Evolutionary conservation across 1,140 invertebrate species (phyloP).

Genomic region (Bombus waltoni): DNA sequence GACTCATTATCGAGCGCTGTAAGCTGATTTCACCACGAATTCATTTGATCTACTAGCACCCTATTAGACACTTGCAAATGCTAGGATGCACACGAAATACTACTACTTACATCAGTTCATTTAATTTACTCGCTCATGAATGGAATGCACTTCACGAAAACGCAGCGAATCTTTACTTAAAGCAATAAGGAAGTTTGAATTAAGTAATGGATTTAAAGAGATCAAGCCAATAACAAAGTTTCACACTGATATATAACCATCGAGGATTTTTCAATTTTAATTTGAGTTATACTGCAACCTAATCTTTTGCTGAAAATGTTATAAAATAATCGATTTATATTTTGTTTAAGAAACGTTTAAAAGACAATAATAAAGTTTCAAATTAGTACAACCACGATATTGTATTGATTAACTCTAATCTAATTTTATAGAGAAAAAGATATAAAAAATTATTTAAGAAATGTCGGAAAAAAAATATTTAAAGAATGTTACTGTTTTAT

Average conservation of each 20-base stretch:
- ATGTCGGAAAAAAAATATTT: too few species aligned
- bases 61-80: background rate
- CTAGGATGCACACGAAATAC: background rate
- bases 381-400: too few species aligned
- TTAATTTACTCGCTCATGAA: background rate
- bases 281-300: background rate
- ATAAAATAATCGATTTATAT: background rate
- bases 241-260: background rate
- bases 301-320: background rate
- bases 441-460: too few species aligned
- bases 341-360: too few species aligned
- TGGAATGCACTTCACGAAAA: slow-evolving; percentile 4
- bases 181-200: slow-evolving; percentile 17
- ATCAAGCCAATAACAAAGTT: background rate
- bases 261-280: background rate
- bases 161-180: slow-evolving; percentile 8
- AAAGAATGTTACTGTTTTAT: too few species aligned
- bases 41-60: slow-evolving; percentile 1
- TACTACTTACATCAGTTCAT: background rate
- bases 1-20: slow-evolving; percentile 41
- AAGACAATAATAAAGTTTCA: too few species aligned
- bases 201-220: slow-evolving; percentile 1
- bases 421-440: too few species aligned
- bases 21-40: slow-evolving; percentile 40
- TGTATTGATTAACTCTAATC: too few species aligned